Base-by-base conservation (phyloP, 1,140 invertebrate species). In the Drosophila arawakana region DNA sequence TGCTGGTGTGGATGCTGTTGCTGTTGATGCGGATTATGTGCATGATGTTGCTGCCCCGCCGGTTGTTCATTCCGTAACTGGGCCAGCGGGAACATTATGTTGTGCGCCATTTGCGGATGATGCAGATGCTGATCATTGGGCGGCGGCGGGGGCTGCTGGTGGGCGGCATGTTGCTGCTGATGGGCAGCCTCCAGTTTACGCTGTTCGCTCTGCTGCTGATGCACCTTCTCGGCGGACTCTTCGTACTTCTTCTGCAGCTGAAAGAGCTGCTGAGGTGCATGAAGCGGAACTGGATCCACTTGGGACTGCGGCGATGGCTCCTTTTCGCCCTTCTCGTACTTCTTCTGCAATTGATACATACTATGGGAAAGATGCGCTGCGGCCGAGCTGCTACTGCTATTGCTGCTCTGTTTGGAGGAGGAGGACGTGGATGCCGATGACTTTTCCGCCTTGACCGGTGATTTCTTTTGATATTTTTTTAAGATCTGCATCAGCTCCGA, bases 301-400 rank as follows among this genome's bases (percentile, higher is more conserved):
- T 91, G 91, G 0, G 90, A 83, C 58, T 91, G 90, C 2, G 91
- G 91, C 18, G 91, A 91, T 0, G 84, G 46, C 10, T 92, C 91
- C 50, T 91, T 89, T 7, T 91, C 91, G n/a, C 61, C 79, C 66
- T 91, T 92, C 18, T 91, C 91, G 30, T 91, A 91, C 49, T 91
- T 91, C 61, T 92, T 92, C 30, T 91, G 88, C 55, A 92, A 37
- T 47, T 92, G 91, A 61, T 91, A 92, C 91, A 92, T 92, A 58
- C 91, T 90, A 44, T 92, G 91, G 0, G 91, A 80, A 3, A 91
- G 71, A 37, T 90, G 86, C 0, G 81, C 52, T 3, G 76, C 60
- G 15, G 75, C 52, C 2, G 81, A 80, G 35, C 69, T 73, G 55
- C 62, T 83, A 44, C 78, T 76, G 44, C 77, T 81, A 37, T 67